These are phyloP conservation scores for Sebastes baramenuke DNA, from an alignment of 2,797 vertebrate species.

Conservation along the genomic window DNA sequence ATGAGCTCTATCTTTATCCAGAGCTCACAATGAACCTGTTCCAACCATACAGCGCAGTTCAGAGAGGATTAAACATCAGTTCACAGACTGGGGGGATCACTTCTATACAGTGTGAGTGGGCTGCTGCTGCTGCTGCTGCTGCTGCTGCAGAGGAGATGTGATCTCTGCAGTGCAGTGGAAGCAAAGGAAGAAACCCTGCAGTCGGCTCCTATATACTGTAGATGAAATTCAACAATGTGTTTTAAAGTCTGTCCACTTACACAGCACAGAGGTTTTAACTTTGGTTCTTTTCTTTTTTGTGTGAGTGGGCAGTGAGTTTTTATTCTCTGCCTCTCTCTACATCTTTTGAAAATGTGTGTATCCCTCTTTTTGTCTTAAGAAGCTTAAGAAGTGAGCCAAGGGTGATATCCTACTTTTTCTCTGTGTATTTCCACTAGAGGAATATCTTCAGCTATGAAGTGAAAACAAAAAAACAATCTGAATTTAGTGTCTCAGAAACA, in stretches of 20 bases:
- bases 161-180: slow-evolving; percentile 22
- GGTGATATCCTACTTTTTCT: too few species aligned
- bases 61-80: slow-evolving; percentile 40
- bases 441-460: background rate
- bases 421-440: background rate
- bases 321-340: background rate
- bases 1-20: slow-evolving; percentile 26
- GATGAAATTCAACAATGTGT: background rate
- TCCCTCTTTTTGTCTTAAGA: background rate
- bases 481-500: background rate
- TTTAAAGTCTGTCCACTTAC: background rate
- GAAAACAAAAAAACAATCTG: background rate
- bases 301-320: background rate
- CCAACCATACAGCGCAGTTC: background rate
- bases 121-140: slow-evolving; percentile 35
- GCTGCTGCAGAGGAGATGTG: slow-evolving; percentile 25
- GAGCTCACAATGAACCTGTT: slow-evolving; percentile 13
- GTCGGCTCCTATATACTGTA: background rate
- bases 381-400: background rate
- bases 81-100: background rate
- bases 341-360: background rate
- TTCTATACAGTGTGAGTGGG: slow-evolving; percentile 3
- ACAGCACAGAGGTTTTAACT: background rate
- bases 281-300: background rate
- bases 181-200: slow-evolving; percentile 6